Evolutionary conservation across 2,888 invertebrate genomes (phyloP).

Genomic region (Spialia ferax): DNA sequence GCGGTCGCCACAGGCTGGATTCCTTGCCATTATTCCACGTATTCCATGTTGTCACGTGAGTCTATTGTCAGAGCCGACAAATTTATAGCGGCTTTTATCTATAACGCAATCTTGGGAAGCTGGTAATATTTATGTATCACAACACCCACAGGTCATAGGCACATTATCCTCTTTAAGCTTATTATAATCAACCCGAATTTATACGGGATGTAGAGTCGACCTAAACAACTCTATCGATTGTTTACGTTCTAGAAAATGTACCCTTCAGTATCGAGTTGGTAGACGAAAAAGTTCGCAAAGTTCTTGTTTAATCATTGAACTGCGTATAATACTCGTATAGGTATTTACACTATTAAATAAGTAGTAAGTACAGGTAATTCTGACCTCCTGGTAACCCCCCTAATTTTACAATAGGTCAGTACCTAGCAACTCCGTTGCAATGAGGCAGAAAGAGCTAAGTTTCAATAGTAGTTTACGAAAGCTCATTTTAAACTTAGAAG

Average conservation of each 20-base stretch:
- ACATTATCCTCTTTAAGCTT: conserved; percentile 13
- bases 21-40: conserved; percentile 52
- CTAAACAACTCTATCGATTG: conserved; percentile 18
- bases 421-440: too few relatives aligned
- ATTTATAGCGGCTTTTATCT: conserved; percentile 36
- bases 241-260: conserved; percentile 19
- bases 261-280: neutral
- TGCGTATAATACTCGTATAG: neutral
- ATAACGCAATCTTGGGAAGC: conserved; percentile 31
- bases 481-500: too few relatives aligned
- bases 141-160: conserved; percentile 28
- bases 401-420: too few relatives aligned
- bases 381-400: too few relatives aligned
- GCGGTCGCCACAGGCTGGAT: conserved; percentile 64
- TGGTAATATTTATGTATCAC: conserved; percentile 32
- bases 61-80: conserved; percentile 45
- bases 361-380: too few relatives aligned
- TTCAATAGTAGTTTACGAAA: too few relatives aligned
- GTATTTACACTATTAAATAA: neutral
- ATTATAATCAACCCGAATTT: conserved; percentile 16
- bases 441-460: too few relatives aligned
- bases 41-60: conserved; percentile 61
- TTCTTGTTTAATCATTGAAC: neutral
- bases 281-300: neutral
- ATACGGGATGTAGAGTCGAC: conserved; percentile 6